Conservation (phyloP, 2,797 vertebrate genomes). For the Poecilia wingei region DNA sequence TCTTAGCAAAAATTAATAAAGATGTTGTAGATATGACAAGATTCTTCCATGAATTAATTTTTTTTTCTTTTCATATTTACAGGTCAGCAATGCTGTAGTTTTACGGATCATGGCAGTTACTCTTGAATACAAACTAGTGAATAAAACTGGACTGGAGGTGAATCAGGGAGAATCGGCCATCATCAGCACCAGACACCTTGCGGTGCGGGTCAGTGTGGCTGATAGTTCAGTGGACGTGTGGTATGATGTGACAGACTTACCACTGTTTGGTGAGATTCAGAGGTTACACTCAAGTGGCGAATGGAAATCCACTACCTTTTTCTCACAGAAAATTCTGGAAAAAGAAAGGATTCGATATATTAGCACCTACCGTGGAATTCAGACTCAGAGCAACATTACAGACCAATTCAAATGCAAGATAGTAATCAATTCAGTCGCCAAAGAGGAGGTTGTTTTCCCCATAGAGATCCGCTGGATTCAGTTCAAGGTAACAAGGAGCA, state of each 20-base stretch:
- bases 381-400: slow-evolving; percentile 73
- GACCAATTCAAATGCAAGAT: slow-evolving; percentile 89
- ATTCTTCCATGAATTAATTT: neutral
- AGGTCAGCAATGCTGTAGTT: slow-evolving; percentile 88
- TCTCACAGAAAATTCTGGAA: slow-evolving; percentile 85
- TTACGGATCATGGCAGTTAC: slow-evolving; percentile 83
- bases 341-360: slow-evolving; percentile 80
- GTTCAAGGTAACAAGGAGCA: slow-evolving; percentile 82
- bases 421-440: slow-evolving; percentile 70
- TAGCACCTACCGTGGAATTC: slow-evolving; percentile 80
- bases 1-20: neutral
- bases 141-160: slow-evolving; percentile 83
- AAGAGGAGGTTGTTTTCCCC: slow-evolving; percentile 78
- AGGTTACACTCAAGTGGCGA: slow-evolving; percentile 75
- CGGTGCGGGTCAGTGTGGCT: slow-evolving; percentile 81
- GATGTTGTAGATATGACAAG: neutral
- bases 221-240: slow-evolving; percentile 77
- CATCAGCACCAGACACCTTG: slow-evolving; percentile 82
- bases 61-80: slow-evolving; percentile 11
- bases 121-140: slow-evolving; percentile 83
- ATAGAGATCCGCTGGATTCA: slow-evolving; percentile 85
- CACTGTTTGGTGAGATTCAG: slow-evolving; percentile 87
- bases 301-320: slow-evolving; percentile 84
- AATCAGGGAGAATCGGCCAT: slow-evolving; percentile 79
- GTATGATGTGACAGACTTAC: slow-evolving; percentile 81